These are phyloP conservation scores for Leucophenga montana DNA, from an alignment of 2,888 invertebrate genomes.

Conservation along the genomic window DNA sequence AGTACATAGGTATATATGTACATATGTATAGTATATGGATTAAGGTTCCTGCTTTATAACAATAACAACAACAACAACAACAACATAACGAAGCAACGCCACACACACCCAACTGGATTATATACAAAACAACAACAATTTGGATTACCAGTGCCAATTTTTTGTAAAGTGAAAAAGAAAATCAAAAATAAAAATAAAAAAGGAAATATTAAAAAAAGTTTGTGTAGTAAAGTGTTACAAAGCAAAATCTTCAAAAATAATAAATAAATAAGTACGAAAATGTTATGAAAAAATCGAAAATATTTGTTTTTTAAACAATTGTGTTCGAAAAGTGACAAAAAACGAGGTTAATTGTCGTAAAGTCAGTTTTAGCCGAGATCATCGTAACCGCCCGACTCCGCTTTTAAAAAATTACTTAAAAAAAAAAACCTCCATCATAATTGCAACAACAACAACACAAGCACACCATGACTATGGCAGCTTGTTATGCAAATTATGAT, in stretches of 20 bases:
- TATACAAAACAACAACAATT: constrained; percentile 54
- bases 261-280: constrained; percentile 1
- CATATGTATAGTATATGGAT: constrained; percentile 59
- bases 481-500: constrained; percentile 73
- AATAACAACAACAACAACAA: constrained; percentile 26
- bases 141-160: constrained; percentile 72
- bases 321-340: background rate
- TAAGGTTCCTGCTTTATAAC: constrained; percentile 66
- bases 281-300: constrained; percentile 2
- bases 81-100: constrained; percentile 37
- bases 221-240: constrained; percentile 27
- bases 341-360: background rate
- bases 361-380: background rate
- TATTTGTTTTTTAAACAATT: constrained; percentile 19
- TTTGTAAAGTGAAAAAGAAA: constrained; percentile 29
- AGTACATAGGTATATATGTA: constrained; percentile 20
- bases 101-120: constrained; percentile 57
- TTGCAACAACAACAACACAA: constrained; percentile 30
- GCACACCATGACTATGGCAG: constrained; percentile 72
- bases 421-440: constrained; percentile 7
- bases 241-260: constrained; percentile 27
- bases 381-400: background rate
- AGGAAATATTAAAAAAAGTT: constrained; percentile 16
- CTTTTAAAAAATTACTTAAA: no score
- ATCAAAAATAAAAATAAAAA: constrained; percentile 25